These are phyloP conservation scores for Spondyliosoma cantharus DNA, from an alignment of 2,797 vertebrate genomes.

Conservation along the genomic window DNA sequence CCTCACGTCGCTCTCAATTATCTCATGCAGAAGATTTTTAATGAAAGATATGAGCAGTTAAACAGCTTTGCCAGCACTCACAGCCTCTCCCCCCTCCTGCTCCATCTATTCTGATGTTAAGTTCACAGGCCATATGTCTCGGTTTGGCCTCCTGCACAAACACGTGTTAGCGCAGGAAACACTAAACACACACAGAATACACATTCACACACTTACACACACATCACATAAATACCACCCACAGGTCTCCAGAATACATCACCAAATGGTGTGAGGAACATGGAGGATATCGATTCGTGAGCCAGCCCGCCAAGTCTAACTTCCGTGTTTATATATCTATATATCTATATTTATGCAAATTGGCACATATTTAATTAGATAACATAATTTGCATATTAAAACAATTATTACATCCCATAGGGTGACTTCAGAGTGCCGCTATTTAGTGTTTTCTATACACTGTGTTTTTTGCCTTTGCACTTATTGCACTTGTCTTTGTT, in stretches of 20 bases:
- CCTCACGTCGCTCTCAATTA: not conserved
- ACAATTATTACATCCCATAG: too few relatives aligned
- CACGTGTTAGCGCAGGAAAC: not conserved
- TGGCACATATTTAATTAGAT: too few relatives aligned
- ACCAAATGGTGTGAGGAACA: conserved; percentile 78
- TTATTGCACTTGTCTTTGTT: too few relatives aligned
- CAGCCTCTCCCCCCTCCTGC: not conserved
- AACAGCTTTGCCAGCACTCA: conserved; percentile 31
- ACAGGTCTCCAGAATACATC: conserved; percentile 65
- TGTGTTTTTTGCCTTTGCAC: too few relatives aligned
- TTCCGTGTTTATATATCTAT: too few relatives aligned
- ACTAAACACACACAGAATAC: conserved; percentile 34
- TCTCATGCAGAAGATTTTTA: conserved; percentile 1
- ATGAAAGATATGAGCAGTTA: not conserved
- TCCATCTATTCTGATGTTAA: conserved; percentile 49
- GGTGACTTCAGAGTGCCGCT: too few relatives aligned
- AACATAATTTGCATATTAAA: too few relatives aligned
- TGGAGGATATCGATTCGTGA: conserved; percentile 33
- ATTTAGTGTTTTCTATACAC: too few relatives aligned
- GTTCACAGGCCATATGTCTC: conserved; percentile 74
- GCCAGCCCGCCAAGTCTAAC: conserved; percentile 37
- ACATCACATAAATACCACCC: conserved; percentile 55
- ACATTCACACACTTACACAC: conserved; percentile 22
- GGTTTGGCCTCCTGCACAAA: conserved; percentile 50
- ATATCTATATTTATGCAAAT: too few relatives aligned